A percentile compares a stretch with the other conserved stretches of the same genome.
Conservation (phyloP, 92 coral and sea anemone genomes). For the Palythoa caribaeorum region DNA sequence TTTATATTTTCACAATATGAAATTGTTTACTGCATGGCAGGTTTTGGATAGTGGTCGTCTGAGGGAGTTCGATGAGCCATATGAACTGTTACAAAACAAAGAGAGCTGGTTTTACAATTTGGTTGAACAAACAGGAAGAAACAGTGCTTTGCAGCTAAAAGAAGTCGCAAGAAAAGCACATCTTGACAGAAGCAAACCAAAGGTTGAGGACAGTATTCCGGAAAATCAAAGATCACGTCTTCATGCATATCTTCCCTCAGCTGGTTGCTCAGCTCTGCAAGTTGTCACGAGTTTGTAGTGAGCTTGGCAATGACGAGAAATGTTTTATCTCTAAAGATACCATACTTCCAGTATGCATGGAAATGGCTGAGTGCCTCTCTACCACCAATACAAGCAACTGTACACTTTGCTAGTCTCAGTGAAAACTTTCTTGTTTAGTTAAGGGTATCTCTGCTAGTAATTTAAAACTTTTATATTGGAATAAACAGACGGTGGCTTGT, state of each 20-base stretch:
- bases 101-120: constrained; percentile 78
- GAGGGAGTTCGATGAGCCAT: constrained; percentile 93
- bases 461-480: too few species aligned
- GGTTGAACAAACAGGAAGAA: constrained; percentile 89
- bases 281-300: constrained; percentile 67
- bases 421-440: too few species aligned
- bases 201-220: constrained; percentile 62
- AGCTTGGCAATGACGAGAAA: neutral
- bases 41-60: constrained; percentile 90
- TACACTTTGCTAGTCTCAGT: too few species aligned
- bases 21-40: constrained; percentile 50
- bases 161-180: constrained; percentile 79
- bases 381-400: too few species aligned
- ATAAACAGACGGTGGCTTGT: too few species aligned
- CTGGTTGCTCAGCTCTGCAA: constrained; percentile 73
- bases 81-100: constrained; percentile 74
- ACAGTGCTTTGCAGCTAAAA: constrained; percentile 63
- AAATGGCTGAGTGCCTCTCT: too few species aligned
- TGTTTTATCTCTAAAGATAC: too few species aligned
- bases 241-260: constrained; percentile 67
- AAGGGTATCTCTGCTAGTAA: too few species aligned
- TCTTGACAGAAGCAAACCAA: constrained; percentile 60
- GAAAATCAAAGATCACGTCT: constrained; percentile 59
- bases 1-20: too few species aligned
- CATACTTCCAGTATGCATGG: too few species aligned